phyloP scores from a whole-genome alignment of 2,888 invertebrate species.

The Deladenus siricidicola region DNA sequence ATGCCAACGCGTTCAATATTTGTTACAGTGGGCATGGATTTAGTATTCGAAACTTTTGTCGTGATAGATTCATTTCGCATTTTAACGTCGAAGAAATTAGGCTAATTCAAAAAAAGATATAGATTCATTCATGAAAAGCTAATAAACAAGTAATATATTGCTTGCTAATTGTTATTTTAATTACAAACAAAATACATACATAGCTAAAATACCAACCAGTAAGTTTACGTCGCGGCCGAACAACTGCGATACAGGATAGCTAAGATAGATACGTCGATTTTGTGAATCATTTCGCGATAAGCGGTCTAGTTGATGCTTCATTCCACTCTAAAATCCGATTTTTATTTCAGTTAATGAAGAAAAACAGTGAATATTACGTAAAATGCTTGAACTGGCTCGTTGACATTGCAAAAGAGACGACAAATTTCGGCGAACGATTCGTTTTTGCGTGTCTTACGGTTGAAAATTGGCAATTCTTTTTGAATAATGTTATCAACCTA shows the following conservation, averaged over 20 bases:
- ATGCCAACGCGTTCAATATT: conserved; percentile 30
- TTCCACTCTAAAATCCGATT: conserved; percentile 29
- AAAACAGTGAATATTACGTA: conserved; percentile 20
- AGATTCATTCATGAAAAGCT: neutral
- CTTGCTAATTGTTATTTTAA: no score
- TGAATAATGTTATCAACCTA: conserved; percentile 35
- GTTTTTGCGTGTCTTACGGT: conserved; percentile 24
- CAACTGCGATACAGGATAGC: conserved; percentile 41
- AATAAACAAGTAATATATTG: no score
- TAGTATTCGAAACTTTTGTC: neutral
- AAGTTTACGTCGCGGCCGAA: conserved; percentile 44
- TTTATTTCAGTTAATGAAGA: neutral
- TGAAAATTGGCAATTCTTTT: conserved; percentile 37
- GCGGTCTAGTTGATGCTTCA: conserved; percentile 31
- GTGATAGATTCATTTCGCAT: conserved; percentile 8
- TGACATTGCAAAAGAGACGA: conserved; percentile 47
- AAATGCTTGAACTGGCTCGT: conserved; percentile 48
- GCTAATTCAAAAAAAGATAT: conserved; percentile 26
- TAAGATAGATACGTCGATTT: conserved; percentile 32
- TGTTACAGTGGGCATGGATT: conserved; percentile 8
- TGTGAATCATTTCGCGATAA: conserved; percentile 18
- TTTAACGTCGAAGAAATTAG: conserved; percentile 47
- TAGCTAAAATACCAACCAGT: conserved; percentile 17
- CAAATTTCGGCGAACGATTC: conserved; percentile 45
- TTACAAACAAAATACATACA: neutral